A percentile compares a stretch with the other conserved stretches of the same genome.
Conservation (phyloP, 2,113 vertebrate species). For the Pitta sordida region DNA sequence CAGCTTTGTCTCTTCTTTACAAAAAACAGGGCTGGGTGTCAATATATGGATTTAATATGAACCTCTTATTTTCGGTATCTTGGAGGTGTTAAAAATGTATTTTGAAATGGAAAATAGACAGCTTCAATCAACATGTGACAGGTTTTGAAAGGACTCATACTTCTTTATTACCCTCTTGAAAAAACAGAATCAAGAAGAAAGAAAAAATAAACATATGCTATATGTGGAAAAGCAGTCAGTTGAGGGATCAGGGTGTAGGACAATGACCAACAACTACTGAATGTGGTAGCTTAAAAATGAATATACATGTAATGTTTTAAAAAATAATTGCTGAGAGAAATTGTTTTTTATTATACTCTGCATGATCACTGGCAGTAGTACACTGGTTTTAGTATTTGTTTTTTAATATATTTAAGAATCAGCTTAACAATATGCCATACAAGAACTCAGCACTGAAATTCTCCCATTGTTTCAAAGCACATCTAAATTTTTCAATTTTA, state of each 20-base stretch:
- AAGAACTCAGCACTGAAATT: background rate
- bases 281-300: background rate
- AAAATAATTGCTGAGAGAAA: background rate
- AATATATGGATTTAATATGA: constrained; percentile 24
- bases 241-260: background rate
- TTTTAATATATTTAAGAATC: background rate
- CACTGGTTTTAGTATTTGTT: background rate
- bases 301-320: background rate
- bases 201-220: background rate
- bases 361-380: background rate
- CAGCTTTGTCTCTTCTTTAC: background rate
- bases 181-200: background rate
- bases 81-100: background rate
- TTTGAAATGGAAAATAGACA: constrained; percentile 42
- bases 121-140: constrained; percentile 5
- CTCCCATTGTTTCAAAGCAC: background rate
- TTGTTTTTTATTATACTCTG: background rate
- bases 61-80: background rate
- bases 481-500: background rate
- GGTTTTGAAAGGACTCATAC: background rate
- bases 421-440: background rate
- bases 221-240: background rate
- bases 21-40: background rate
- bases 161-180: background rate
- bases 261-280: background rate